Conservation (phyloP, 37 sponge, comb jelly and placozoan species). For the Geodia barretti region DNA sequence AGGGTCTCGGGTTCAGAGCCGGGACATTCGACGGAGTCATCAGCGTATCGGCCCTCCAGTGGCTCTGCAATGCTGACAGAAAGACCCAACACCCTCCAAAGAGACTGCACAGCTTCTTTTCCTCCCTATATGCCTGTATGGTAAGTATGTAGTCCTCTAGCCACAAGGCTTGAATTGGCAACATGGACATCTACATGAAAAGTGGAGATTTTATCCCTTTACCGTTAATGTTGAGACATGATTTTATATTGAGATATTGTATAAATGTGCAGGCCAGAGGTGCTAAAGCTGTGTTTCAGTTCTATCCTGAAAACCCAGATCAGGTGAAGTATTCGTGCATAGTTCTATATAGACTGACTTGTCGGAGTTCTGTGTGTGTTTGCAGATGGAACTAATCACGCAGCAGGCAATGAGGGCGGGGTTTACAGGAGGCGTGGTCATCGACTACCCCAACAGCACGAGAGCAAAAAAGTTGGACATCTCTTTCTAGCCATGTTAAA, state of each 20-base stretch:
- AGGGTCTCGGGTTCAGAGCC: slow-evolving; percentile 92
- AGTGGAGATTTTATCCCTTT: not conserved
- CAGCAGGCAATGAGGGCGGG: slow-evolving; percentile 96
- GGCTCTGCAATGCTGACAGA: slow-evolving; percentile 99
- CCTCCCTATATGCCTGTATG: slow-evolving; percentile 89
- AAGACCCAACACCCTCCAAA: slow-evolving; percentile 81
- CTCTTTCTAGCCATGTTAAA: not conserved
- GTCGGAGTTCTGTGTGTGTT: not conserved
- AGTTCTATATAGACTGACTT: not conserved
- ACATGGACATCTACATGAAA: not conserved
- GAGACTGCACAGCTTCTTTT: slow-evolving; percentile 88
- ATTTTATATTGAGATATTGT: not conserved
- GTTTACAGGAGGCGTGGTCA: slow-evolving; percentile 97
- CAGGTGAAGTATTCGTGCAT: too few species aligned
- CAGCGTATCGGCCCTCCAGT: slow-evolving; percentile 97
- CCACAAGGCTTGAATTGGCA: not conserved
- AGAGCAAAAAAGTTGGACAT: slow-evolving; percentile 93
- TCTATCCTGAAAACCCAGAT: slow-evolving; percentile 97
- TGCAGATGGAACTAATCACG: slow-evolving; percentile 92
- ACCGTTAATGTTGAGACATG: not conserved
- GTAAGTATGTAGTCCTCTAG: slow-evolving; percentile 38
- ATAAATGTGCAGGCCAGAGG: slow-evolving; percentile 70
- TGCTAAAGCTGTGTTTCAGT: slow-evolving; percentile 95
- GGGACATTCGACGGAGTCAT: slow-evolving; percentile 98
- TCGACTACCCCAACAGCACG: slow-evolving; percentile 98